A percentile compares a stretch with the other conserved stretches of the same genome.
These are phyloP conservation scores for Lophotriccus pileatus DNA, from an alignment of 2,797 vertebrate genomes.

Conservation along the genomic window DNA sequence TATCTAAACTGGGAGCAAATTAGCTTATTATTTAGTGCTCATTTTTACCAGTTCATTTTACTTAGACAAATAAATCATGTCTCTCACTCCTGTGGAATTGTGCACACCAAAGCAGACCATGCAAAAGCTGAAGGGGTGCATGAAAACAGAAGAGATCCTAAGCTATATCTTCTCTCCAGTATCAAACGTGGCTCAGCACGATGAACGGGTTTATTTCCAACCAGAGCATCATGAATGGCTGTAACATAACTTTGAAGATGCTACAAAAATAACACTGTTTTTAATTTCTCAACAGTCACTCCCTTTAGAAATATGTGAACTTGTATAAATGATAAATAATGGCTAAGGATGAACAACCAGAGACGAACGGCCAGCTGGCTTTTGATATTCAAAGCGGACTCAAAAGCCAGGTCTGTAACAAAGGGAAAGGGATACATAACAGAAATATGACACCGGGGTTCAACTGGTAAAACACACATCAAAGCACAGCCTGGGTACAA, in stretches of 20 bases:
- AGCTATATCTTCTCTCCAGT: rapidly evolving
- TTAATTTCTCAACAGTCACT: not conserved
- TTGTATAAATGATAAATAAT: not conserved
- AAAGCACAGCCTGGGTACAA: not conserved
- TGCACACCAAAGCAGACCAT: not conserved
- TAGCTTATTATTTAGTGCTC: not conserved
- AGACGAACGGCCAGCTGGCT: not conserved
- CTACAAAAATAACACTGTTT: not conserved
- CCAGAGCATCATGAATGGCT: not conserved
- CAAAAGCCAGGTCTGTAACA: not conserved
- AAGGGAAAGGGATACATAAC: not conserved
- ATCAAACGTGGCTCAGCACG: not conserved
- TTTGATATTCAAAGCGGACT: not conserved
- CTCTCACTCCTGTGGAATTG: not conserved
- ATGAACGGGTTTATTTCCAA: not conserved
- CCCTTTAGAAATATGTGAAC: not conserved
- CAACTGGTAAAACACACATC: not conserved
- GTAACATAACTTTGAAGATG: not conserved
- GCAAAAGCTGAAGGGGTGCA: not conserved
- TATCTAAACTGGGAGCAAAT: not conserved
- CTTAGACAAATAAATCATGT: not conserved
- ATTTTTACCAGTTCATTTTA: not conserved
- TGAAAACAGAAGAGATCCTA: not conserved
- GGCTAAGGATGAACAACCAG: not conserved
- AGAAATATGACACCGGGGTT: not conserved